Conservation (phyloP, 2,888 invertebrate species). For the Heliconius sara region DNA sequence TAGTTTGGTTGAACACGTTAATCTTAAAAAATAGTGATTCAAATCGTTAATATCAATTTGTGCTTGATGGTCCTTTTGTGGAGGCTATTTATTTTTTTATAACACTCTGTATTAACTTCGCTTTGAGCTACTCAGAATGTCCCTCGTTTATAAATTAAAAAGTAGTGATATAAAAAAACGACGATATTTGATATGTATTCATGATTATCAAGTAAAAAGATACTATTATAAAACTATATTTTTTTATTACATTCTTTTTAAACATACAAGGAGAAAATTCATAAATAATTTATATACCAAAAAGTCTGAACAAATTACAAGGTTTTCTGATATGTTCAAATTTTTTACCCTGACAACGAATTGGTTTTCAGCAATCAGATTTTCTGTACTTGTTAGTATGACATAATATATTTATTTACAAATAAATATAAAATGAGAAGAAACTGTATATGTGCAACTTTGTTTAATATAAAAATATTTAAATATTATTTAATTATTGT, state of each 20-base stretch:
- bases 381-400: neutral
- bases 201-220: neutral
- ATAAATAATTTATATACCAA: constrained; percentile 4
- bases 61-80: too few relatives aligned
- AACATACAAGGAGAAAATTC: neutral
- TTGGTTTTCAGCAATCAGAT: neutral
- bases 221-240: neutral
- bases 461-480: too few relatives aligned
- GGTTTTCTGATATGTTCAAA: constrained; percentile 7
- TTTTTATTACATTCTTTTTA: neutral
- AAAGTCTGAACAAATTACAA: constrained; percentile 16
- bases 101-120: neutral
- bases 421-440: neutral
- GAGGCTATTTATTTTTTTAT: neutral
- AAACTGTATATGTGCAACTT: too few relatives aligned
- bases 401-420: neutral
- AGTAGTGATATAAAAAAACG: too few relatives aligned
- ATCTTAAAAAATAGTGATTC: too few relatives aligned
- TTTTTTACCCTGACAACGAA: neutral
- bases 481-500: too few relatives aligned
- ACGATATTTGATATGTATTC: too few relatives aligned
- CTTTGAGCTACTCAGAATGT: neutral
- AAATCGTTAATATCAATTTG: too few relatives aligned
- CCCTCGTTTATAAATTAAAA: neutral
- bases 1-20: too few relatives aligned